Evolutionary conservation across 2,888 invertebrate species (phyloP).

Genomic region (Gari tellinella): DNA sequence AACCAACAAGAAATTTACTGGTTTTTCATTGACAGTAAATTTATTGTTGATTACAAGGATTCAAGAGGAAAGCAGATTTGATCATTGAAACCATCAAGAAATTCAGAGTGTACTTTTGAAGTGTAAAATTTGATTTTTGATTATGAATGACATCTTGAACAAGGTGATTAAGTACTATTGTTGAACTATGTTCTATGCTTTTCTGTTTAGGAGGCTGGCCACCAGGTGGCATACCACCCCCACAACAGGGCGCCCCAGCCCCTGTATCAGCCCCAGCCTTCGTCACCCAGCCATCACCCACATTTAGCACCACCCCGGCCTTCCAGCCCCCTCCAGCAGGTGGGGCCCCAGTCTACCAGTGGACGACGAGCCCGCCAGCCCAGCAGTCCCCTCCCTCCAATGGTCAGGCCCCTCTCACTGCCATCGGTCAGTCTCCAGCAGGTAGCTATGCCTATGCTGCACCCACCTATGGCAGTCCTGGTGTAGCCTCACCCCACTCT

Average conservation of each 20-base stretch:
- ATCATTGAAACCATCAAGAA: no score
- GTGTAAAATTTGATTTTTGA: no score
- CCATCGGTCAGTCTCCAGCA: constrained; percentile 29
- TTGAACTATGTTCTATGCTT: neutral
- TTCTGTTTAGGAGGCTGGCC: constrained; percentile 55
- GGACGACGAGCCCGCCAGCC: constrained; percentile 15
- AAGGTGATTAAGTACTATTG: no score
- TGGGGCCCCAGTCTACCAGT: constrained; percentile 20
- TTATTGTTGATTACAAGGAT: no score
- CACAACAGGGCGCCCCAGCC: constrained; percentile 33
- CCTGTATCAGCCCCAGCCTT: constrained; percentile 36
- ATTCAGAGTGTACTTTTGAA: no score
- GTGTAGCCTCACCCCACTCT: constrained; percentile 18
- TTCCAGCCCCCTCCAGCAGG: constrained; percentile 24
- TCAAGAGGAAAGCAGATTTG: no score
- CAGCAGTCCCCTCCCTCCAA: constrained; percentile 20
- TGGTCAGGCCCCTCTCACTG: constrained; percentile 34
- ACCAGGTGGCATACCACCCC: constrained; percentile 42
- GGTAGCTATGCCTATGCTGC: constrained; percentile 39
- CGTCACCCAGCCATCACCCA: constrained; percentile 9
- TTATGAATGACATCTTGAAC: no score
- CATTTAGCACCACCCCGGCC: constrained; percentile 17
- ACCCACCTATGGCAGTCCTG: constrained; percentile 39
- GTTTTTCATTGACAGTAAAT: no score
- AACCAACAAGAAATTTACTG: no score